phyloP scores from a whole-genome alignment of 2,797 vertebrate genomes.

The Synanceia verrucosa region DNA sequence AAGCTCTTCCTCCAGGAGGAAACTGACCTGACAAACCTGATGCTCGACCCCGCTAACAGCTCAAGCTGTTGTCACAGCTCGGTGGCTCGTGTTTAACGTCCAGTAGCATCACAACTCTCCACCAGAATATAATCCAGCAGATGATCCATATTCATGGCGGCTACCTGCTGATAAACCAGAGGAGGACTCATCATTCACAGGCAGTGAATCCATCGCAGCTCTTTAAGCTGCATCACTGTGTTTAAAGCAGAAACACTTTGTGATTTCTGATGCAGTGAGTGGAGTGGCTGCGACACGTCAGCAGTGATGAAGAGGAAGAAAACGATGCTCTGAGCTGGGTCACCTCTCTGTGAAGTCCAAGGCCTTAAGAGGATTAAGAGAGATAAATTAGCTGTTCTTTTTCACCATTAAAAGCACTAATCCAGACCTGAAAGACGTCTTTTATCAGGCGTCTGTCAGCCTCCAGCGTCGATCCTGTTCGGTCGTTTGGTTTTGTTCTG shows the following conservation, averaged over 20 bases:
- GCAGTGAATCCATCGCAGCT: conserved; percentile 50
- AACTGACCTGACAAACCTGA: no score
- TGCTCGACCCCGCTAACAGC: no score
- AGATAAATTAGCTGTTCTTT: background rate
- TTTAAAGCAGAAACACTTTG: conserved; percentile 35
- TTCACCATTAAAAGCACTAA: background rate
- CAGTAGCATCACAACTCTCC: conserved; percentile 33
- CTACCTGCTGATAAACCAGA: conserved; percentile 19
- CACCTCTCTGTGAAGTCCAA: background rate
- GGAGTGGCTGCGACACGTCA: conserved; percentile 2
- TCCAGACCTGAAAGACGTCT: background rate
- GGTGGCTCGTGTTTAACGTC: conserved; percentile 1
- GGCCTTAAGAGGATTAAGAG: background rate
- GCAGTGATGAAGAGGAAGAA: conserved; percentile 11
- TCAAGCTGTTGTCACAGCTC: background rate
- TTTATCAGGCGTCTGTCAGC: background rate
- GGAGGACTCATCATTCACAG: conserved; percentile 34
- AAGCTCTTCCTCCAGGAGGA: no score
- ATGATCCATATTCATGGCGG: conserved; percentile 48
- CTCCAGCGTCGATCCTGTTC: background rate
- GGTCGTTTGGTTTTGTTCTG: background rate
- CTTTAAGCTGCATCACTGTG: conserved; percentile 36
- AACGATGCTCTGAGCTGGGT: background rate
- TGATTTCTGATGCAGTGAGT: background rate
- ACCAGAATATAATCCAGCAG: conserved; percentile 17